These are phyloP conservation scores for Tenrec ecaudatus DNA, from an alignment of 2,113 vertebrate genomes.

Conservation along the genomic window DNA sequence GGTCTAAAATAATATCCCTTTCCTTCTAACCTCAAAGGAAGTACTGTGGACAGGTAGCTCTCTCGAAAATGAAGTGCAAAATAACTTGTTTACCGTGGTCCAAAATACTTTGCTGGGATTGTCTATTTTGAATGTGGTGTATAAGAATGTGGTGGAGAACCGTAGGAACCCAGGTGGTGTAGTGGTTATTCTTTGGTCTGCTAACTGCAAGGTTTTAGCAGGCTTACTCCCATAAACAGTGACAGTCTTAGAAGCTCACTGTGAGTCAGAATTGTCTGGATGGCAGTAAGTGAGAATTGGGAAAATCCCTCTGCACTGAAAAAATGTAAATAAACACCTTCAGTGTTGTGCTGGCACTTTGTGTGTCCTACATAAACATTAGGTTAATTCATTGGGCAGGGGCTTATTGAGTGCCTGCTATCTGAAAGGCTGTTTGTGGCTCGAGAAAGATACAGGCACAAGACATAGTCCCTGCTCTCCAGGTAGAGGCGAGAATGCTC, in stretches of 20 bases:
- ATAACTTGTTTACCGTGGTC: not conserved
- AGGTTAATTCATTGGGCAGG: no score
- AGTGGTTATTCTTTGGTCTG: no score
- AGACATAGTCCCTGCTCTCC: not conserved
- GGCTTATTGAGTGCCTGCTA: not conserved
- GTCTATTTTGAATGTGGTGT: no score
- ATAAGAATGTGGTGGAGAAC: no score
- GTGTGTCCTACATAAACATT: not conserved
- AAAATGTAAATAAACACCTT: rapidly evolving
- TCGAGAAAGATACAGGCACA: not conserved
- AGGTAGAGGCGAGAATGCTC: not conserved
- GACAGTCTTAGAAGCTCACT: no score
- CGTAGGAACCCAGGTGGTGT: no score
- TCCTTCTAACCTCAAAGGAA: not conserved
- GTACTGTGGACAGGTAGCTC: not conserved
- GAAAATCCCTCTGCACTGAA: not conserved
- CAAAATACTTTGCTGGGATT: not conserved
- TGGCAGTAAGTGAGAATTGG: no score
- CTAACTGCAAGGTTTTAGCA: no score
- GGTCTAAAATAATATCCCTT: not conserved
- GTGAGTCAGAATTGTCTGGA: no score
- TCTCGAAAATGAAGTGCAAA: not conserved
- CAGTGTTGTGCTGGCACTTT: rapidly evolving
- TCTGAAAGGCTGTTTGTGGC: not conserved
- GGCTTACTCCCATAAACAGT: no score